A percentile compares a stretch with the other conserved stretches of the same genome.
Conservation (phyloP, 2,888 invertebrate species). For the Crepidodera aurea region DNA sequence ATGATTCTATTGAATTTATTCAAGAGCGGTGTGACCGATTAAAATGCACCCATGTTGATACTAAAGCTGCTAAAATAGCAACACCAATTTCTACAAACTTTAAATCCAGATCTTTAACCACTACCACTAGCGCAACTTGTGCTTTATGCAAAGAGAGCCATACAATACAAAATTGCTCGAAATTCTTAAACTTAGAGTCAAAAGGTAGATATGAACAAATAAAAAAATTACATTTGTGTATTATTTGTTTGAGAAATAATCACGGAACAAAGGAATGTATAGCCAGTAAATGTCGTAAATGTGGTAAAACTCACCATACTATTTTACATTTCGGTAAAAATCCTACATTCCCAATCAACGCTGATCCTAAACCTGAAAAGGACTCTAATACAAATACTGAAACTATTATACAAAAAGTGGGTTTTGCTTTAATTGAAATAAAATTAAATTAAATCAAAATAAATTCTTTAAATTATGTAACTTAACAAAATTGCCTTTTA, state of each 20-base stretch:
- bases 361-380: not conserved
- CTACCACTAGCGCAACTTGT: constrained; percentile 6
- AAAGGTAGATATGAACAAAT: constrained; percentile 16
- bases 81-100: not conserved
- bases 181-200: constrained; percentile 2
- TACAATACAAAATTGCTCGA: constrained; percentile 17
- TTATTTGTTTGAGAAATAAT: constrained; percentile 15
- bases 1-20: constrained; percentile 21
- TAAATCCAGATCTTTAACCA: constrained; percentile 18
- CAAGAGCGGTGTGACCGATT: constrained; percentile 17
- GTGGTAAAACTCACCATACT: constrained; percentile 10
- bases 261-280: constrained; percentile 5
- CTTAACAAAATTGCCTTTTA: no score
- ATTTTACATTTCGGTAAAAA: constrained; percentile 19
- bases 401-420: no score
- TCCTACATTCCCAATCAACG: not conserved
- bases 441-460: no score
- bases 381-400: no score
- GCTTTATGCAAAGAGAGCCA: constrained; percentile 14
- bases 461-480: no score
- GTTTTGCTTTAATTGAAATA: no score
- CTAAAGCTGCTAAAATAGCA: not conserved
- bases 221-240: constrained; percentile 13
- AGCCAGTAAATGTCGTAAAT: constrained; percentile 22
- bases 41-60: not conserved